A percentile compares a stretch with the other conserved stretches of the same genome.
These are phyloP conservation scores for Dasysyrphus albostriatus DNA, from an alignment of 2,888 invertebrate genomes.

Conservation along the genomic window DNA sequence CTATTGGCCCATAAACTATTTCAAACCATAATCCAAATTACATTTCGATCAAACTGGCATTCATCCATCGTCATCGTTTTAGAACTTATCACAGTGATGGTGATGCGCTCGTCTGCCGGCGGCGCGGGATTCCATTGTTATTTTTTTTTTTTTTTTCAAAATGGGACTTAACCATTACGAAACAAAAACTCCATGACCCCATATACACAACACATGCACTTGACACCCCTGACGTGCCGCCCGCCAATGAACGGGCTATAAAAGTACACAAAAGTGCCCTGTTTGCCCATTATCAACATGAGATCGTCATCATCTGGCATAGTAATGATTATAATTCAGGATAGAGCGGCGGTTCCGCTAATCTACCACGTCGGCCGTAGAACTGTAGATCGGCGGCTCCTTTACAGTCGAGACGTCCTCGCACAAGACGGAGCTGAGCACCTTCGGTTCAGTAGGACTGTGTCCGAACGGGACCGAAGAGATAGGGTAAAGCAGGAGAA, in stretches of 20 bases:
- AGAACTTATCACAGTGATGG: constrained; percentile 22
- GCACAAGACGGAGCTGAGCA: too few relatives aligned
- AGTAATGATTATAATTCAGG: constrained; percentile 71
- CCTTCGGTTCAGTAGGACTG: too few relatives aligned
- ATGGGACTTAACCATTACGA: constrained; percentile 19
- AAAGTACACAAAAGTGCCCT: constrained; percentile 69
- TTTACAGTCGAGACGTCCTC: too few relatives aligned
- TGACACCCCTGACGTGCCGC: constrained; percentile 46
- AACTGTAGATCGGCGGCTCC: too few relatives aligned
- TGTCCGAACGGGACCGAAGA: too few relatives aligned
- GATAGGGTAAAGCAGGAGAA: too few relatives aligned
- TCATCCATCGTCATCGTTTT: constrained; percentile 48
- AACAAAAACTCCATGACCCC: constrained; percentile 32
- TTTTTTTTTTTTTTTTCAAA: neutral
- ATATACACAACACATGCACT: constrained; percentile 26
- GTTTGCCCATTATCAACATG: constrained; percentile 69
- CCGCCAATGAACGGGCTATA: constrained; percentile 45
- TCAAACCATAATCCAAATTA: constrained; percentile 62
- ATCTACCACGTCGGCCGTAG: too few relatives aligned
- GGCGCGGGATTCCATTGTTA: constrained; percentile 59
- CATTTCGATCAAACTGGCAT: constrained; percentile 67
- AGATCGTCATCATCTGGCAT: constrained; percentile 69
- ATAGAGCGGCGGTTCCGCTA: too few relatives aligned
- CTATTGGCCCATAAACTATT: constrained; percentile 69
- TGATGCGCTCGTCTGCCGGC: constrained; percentile 18